Conservation (phyloP, 2,888 invertebrate species). For the Lottia gigantea region DNA sequence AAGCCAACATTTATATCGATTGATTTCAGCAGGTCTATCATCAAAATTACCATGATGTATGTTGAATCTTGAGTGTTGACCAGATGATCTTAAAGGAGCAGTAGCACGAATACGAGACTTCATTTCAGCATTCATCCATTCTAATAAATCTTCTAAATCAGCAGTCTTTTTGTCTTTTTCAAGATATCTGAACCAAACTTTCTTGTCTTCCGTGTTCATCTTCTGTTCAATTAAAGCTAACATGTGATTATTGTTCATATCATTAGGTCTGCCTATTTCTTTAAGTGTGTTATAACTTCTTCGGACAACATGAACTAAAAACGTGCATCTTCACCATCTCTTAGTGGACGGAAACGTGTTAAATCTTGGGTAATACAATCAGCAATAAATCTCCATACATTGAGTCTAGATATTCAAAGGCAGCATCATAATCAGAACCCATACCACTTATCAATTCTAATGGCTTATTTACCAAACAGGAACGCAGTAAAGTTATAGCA, state of each 20-base stretch:
- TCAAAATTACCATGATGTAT: too few relatives aligned
- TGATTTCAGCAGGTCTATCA: too few relatives aligned
- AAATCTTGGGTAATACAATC: background rate
- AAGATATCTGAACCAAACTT: background rate
- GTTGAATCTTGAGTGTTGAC: background rate
- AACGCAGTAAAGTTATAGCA: background rate
- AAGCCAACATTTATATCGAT: too few relatives aligned
- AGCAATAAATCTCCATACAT: too few relatives aligned
- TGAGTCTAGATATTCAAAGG: too few relatives aligned
- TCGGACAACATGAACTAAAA: background rate
- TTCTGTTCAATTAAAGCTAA: background rate
- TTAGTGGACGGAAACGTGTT: background rate
- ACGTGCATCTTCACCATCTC: background rate
- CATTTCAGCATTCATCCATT: background rate
- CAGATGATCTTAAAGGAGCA: background rate
- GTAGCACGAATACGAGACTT: background rate
- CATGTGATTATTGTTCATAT: conserved; percentile 5
- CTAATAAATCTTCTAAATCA: background rate
- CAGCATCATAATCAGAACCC: too few relatives aligned
- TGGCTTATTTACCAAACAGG: too few relatives aligned
- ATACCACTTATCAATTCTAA: too few relatives aligned
- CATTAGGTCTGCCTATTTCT: background rate
- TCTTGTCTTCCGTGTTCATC: background rate
- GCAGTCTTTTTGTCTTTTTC: background rate
- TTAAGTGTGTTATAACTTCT: conserved; percentile 7